Evolutionary conservation across 53 echinoderm and acorn worm species (phyloP), one percentile per base, ranked within the genome.

Genomic region (Apostichopus leukothele): DNA sequence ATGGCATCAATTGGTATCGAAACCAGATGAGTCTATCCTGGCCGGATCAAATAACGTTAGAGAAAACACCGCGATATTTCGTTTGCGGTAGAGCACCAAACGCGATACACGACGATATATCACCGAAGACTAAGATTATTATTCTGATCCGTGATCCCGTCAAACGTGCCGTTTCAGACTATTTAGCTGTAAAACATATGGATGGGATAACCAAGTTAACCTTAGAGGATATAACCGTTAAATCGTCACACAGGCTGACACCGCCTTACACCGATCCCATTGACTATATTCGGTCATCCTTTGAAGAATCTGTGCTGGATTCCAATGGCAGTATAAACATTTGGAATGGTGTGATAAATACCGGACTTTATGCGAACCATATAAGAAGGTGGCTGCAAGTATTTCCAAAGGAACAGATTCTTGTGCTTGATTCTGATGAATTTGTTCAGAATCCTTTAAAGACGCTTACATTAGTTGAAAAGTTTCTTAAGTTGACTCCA

Each of bases 61-160:
- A 67, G 52, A 73, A 87, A 23, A 71, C 52, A 51, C 88, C 88
- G 12, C 73, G 74, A 19, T 87, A 71, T 25, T 71, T 87, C 61
- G 88, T 71, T 12, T 21, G 52, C 22, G 9, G 22, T 9, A 74
- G n/a, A 21, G 26, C 73, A 13, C 88, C 73, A 13, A 22, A 0
- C 11, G 14, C 7, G 25, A 87, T 87, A 39, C 23, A 23, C 52
- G 52, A 87, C 7, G 19, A 74, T 4, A 27, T 74, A 5, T 67
- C 73, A 11, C 88, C 88, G 5, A 23, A 25, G 9, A 74, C 73
- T 13, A 87, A 87, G 88, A 51, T 87, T 6, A 73, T 87, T 22
- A n/a, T 87, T 14, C 21, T 87, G 7, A 12, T 87, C 21, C 26
- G 88, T 21, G 88, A 87, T 53, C 88, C 88, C 7, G 74, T 87